Base-by-base conservation (phyloP, 2,797 vertebrate genomes). In the Mus caroli region DNA sequence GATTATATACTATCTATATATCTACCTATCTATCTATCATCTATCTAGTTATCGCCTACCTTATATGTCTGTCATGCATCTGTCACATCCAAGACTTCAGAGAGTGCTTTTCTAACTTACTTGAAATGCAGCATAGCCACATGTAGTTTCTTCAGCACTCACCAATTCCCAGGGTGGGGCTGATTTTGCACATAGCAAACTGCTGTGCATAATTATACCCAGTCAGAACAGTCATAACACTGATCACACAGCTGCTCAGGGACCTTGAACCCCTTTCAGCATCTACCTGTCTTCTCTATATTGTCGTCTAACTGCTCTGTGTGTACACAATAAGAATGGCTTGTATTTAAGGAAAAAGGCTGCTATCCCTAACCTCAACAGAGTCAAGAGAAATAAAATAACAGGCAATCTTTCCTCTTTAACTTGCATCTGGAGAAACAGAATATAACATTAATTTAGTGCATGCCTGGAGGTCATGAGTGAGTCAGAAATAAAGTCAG, bases 401-500 rank as follows among this genome's bases (percentile, higher is more conserved):
- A 22, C 75, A 88, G 62, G 85, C 91, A 71, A 85, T 93, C 91
- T 94, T 91, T 88, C 43, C 92, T 89, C 75, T 95, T 86, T 91
- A 85, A 64, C 91, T 92, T 91, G 64, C 64, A 94, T 80, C 92
- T 82, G 3, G 88, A 96, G 82, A 94, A 95, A 95, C 0, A 37
- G 62, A 97, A 75, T 87, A 85, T 71, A 93, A 91, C 79, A 94
- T 84, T 96, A 94, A 95, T 93, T 92, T 91, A 90, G 64, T 90
- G 56, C 24, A 67, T 87, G 58, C 79, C 92, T 92, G 73, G 67
- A 90, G 92, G 95, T 95, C 77, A 71, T 52, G 94, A 95, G 97
- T 88, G 92, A 95, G 92, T 94, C 78, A 90, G 88, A 96, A 92
- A 92, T 84, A 62, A 95, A 97, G 79, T 94, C 83, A 82, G 89